Evolutionary conservation across 2,888 invertebrate genomes (phyloP), one percentile per base, ranked within the genome.

Genomic region (Thymelicus acteon): DNA sequence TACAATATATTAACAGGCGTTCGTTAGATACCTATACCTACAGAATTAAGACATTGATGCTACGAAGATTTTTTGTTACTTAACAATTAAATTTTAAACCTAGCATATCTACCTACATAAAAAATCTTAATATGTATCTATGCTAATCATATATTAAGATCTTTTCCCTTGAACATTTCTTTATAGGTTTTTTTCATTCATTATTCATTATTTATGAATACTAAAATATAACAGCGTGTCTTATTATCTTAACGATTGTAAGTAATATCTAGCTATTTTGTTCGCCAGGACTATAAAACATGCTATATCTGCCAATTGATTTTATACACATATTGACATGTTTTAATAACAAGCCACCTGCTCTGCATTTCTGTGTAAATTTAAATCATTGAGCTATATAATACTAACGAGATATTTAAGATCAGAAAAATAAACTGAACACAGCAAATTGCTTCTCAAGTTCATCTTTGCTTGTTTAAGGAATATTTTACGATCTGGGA

Each of bases 401-500:
- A 66, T 48, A 67, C 19, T 47, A 60, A 66, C n/a, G 44, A 57
- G n/a, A 58, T 58, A 65, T 12, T 52, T 19, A 54, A 54, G 19
- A 54, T 24, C 54, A 19, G 24, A 40, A 54, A 58, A 58, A 66
- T 66, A 47, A 58, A 10, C 44, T 48, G 6, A n/a, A 47, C 58
- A 37, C 15, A 52, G 52, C 60, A 47, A 67, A 52, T 37, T 67
- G 49, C 13, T 44, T 12, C 19, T 52, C n/a, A 15, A 10, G 31
- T 44, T 24, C 31, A 37, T 37, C 58, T n/a, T 61, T 52, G 60
- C 52, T 61, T 52, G 60, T 40, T 49, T 60, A 49, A 19, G 8
- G 58, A 60, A 60, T 48, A 60, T 60, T 67, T 67, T 67, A 67
- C 39, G 40, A 19, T 44, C 15, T 39, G 19, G 19, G 44, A 68